Base-by-base conservation (phyloP, 2,113 vertebrate genomes). In the Seriola rivoliana region DNA sequence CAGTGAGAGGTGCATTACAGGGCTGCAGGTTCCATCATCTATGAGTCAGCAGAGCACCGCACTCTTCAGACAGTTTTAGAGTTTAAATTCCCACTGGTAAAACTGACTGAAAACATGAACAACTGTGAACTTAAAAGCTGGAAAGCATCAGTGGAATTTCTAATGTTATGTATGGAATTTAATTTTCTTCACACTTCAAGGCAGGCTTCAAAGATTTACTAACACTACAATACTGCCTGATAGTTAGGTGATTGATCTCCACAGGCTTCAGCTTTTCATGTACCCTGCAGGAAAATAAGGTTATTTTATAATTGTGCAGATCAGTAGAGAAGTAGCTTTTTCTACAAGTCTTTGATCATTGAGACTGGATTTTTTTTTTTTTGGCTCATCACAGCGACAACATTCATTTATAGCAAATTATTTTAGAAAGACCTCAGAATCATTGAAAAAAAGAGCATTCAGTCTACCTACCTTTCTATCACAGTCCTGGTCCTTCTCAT, bases 381-480 rank as follows among this genome's bases (percentile, higher is more conserved):
- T 14, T 42, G 63, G 44, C 34, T 42, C 48, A 62, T 62, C 23
- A 29, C 54, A 50, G 59, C 11, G 60, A 25, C 32, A 60, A 50
- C 9, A 50, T 46, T 72, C 12, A 75, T 52, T 65, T 54, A 40
- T 69, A 25, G 44, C 60, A 79, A 66, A 82, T 66, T 77, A 19
- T 54, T 57, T 11, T 12, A 55, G 62, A 21, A 54, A 76, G 14
- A 62, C 13, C 2, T 59, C 36, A 34, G 55, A 40, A 50, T 71
- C 8, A 52, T 29, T 32, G 25, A 66, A 60, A 50, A 75, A 25
- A n/a, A 59, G 36, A 52, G 29, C 44, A 68, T 29, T 36, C 52
- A 70, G 54, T 29, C 29, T 29, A 29, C 84, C 59, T 84, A 88
- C 89, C 85, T 86, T 81, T 77, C 66, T 54, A 63, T 85, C 70